Conservation (phyloP, 2,888 invertebrate species). For the Drosophila suboccidentalis region DNA sequence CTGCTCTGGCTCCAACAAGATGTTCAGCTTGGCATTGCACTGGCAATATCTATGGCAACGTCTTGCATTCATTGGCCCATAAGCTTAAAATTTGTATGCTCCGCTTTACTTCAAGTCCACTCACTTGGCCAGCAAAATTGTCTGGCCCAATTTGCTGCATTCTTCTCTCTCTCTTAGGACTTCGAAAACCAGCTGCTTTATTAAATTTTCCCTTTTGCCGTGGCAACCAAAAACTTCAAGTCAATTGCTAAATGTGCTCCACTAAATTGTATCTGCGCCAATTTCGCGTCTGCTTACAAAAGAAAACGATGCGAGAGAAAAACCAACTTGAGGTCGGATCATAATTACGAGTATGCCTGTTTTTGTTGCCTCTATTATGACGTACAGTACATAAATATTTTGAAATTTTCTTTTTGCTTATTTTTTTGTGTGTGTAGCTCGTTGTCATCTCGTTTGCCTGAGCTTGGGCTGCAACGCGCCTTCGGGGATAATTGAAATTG, state of each 20-base stretch:
- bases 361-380: constrained; percentile 69
- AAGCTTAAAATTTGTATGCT: constrained; percentile 74
- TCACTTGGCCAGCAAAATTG: constrained; percentile 54
- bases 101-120: constrained; percentile 57
- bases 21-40: constrained; percentile 42
- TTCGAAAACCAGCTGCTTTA: constrained; percentile 53
- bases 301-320: constrained; percentile 1
- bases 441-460: constrained; percentile 68
- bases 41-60: constrained; percentile 59
- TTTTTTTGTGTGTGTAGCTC: constrained; percentile 23
- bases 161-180: constrained; percentile 21
- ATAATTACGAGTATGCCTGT: constrained; percentile 67
- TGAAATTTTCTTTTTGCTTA: constrained; percentile 28
- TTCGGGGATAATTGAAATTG: constrained; percentile 82
- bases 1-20: constrained; percentile 31
- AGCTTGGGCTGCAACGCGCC: constrained; percentile 70
- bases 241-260: constrained; percentile 66
- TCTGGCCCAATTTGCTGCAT: constrained; percentile 72
- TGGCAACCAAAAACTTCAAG: constrained; percentile 46
- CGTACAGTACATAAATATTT: constrained; percentile 64
- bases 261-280: constrained; percentile 64
- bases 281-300: constrained; percentile 39
- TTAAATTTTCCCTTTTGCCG: constrained; percentile 59
- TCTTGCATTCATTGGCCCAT: constrained; percentile 79
- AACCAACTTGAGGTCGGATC: constrained; percentile 44